Evolutionary conservation across 2,888 invertebrate genomes (phyloP).

Genomic region (Eupithecia insigniata): DNA sequence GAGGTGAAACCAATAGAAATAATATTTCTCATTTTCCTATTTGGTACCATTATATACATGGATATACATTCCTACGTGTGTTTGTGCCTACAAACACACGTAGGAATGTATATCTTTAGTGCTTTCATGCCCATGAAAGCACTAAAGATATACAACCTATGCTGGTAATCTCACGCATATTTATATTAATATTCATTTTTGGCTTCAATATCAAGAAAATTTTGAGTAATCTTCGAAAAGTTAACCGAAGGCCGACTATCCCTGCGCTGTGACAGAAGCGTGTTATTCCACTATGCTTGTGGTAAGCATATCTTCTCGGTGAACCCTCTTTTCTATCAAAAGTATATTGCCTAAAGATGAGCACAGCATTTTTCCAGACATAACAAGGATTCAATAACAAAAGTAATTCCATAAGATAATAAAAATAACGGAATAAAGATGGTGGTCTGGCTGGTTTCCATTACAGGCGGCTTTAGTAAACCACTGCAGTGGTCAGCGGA

Average conservation of each 20-base stretch:
- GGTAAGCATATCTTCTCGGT: not conserved
- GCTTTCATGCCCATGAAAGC: too few species aligned
- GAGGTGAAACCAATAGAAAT: not conserved
- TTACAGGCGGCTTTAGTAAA: conserved; percentile 35
- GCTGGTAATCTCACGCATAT: too few species aligned
- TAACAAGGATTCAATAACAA: conserved; percentile 15
- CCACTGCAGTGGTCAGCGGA: conserved; percentile 28
- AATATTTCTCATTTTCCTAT: not conserved
- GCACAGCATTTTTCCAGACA: not conserved
- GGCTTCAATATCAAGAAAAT: too few species aligned
- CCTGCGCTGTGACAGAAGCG: too few species aligned
- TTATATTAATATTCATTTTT: too few species aligned
- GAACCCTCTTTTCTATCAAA: not conserved
- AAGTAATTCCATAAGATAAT: conserved; percentile 20
- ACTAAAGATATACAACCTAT: too few species aligned
- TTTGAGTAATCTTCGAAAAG: too few species aligned
- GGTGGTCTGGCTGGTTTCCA: conserved; percentile 18
- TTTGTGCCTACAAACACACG: too few species aligned
- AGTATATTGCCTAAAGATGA: not conserved
- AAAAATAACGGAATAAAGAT: conserved; percentile 21
- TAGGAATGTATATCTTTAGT: too few species aligned
- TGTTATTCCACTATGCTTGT: not conserved
- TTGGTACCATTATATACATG: too few species aligned
- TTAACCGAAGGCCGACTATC: too few species aligned
- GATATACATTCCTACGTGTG: too few species aligned